phyloP scores from a whole-genome alignment of 2,888 invertebrate genomes.

The Diarsia dahlii region DNA sequence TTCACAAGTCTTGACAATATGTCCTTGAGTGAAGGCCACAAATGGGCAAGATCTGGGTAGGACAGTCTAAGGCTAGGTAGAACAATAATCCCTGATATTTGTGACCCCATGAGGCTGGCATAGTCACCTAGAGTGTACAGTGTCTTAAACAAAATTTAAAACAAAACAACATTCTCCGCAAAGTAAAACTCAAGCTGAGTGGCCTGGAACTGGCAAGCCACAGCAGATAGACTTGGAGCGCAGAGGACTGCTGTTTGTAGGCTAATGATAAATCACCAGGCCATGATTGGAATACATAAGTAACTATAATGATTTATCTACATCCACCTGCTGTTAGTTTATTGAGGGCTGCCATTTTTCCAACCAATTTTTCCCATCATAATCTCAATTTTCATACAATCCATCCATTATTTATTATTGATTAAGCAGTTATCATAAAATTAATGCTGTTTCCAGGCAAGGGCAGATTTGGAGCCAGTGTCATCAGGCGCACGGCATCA shows the following conservation, averaged over 20 bases:
- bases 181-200: neutral
- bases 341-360: neutral
- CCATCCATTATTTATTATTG: neutral
- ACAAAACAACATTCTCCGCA: neutral
- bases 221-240: neutral
- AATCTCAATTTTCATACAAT: neutral
- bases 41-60: neutral
- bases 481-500: slow-evolving; percentile 94
- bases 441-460: slow-evolving; percentile 78
- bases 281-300: neutral
- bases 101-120: neutral
- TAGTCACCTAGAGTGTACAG: neutral
- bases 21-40: neutral
- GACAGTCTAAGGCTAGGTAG: neutral
- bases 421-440: neutral
- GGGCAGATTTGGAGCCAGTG: slow-evolving; percentile 90
- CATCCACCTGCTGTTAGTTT: neutral
- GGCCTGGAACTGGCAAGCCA: neutral
- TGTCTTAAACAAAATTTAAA: neutral
- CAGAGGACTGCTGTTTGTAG: neutral
- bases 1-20: neutral
- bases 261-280: neutral
- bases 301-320: neutral
- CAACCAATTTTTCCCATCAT: neutral
- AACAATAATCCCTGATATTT: neutral